Evolutionary conservation across 2,113 vertebrate genomes (phyloP).

Genomic region (Ivindomyrus marchei): DNA sequence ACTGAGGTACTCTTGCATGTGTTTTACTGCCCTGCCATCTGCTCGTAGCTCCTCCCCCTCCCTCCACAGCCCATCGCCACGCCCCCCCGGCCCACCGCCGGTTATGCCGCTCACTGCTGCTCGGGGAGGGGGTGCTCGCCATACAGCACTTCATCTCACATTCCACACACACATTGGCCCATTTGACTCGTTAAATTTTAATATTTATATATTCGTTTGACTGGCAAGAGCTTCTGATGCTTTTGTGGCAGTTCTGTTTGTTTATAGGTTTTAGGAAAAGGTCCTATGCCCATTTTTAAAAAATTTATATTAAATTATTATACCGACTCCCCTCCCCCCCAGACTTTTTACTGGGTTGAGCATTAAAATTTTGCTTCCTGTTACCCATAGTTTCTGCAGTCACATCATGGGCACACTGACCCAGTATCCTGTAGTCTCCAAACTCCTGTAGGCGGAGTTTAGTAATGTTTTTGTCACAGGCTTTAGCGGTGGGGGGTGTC

Average conservation of each 20-base stretch:
- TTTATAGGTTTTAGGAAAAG: neutral
- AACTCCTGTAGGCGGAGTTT: neutral
- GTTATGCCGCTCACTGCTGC: neutral
- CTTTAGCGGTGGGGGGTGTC: neutral
- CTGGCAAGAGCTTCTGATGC: neutral
- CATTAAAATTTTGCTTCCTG: neutral
- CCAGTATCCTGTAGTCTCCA: neutral
- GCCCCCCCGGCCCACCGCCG: neutral
- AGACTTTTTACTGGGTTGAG: neutral
- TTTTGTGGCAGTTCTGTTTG: neutral
- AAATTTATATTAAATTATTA: neutral
- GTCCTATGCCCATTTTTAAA: neutral
- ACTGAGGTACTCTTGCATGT: constrained; percentile 26
- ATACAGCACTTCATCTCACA: neutral
- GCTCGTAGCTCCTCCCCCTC: neutral
- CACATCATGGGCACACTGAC: neutral
- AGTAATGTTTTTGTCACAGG: neutral
- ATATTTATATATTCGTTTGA: neutral
- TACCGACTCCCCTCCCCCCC: too few species aligned
- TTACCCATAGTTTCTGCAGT: neutral
- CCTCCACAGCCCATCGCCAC: neutral
- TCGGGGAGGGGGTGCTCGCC: neutral
- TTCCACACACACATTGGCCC: neutral
- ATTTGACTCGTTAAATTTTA: neutral
- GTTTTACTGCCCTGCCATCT: constrained; percentile 2